Evolutionary conservation across 2,797 vertebrate species (phyloP).

Genomic region (Hyperoplus immaculatus): DNA sequence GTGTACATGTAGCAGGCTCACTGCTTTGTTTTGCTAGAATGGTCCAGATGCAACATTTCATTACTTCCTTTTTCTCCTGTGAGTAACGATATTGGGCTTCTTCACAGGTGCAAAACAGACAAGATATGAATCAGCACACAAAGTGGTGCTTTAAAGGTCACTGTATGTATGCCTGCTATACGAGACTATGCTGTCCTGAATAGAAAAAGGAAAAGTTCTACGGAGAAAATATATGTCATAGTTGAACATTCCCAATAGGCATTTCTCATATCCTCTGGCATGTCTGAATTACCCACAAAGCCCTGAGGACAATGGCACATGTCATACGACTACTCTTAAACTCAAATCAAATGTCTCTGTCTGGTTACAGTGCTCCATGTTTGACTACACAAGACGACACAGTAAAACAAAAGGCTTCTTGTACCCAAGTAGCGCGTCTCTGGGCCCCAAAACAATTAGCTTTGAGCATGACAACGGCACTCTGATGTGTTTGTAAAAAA

Average conservation of each 20-base stretch:
- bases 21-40: conserved; percentile 58
- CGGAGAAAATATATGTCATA: conserved; percentile 49
- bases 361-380: conserved; percentile 50
- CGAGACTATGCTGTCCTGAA: conserved; percentile 19
- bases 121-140: conserved; percentile 68
- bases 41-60: conserved; percentile 74
- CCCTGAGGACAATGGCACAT: conserved; percentile 57
- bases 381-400: conserved; percentile 46
- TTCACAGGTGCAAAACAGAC: conserved; percentile 71
- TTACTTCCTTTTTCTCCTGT: conserved; percentile 70
- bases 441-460: conserved; percentile 63
- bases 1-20: conserved; percentile 34
- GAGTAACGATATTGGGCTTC: conserved; percentile 71
- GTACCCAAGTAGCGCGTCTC: conserved; percentile 40
- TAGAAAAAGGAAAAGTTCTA: conserved; percentile 26
- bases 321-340: conserved; percentile 60
- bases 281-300: conserved; percentile 66
- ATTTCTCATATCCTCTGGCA: conserved; percentile 59
- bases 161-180: conserved; percentile 18
- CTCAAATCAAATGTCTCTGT: conserved; percentile 65
- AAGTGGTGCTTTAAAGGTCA: conserved; percentile 62
- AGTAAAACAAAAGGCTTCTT: conserved; percentile 61
- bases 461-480: conserved; percentile 54
- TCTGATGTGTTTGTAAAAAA: conserved; percentile 65
- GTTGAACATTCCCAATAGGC: conserved; percentile 54